Evolutionary conservation across 2,113 vertebrate species (phyloP).

Genomic region (Oncorhynchus keta): DNA sequence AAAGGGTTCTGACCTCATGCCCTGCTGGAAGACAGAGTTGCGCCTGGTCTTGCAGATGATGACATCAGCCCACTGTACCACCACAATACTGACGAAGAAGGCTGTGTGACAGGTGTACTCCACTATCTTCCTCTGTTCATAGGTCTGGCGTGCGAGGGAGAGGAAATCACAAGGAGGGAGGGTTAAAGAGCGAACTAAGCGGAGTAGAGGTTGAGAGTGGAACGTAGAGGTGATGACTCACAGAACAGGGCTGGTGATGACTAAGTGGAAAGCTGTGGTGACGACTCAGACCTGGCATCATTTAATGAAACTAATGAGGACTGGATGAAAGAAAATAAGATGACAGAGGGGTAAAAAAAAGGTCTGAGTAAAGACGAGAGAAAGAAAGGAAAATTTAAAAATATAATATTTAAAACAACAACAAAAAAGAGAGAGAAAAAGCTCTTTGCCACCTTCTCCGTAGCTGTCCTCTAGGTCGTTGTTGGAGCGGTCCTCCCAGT

Average conservation of each 20-base stretch:
- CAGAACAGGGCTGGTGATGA: too few relatives aligned
- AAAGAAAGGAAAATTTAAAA: background rate
- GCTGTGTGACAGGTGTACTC: conserved; percentile 90
- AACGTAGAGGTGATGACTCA: too few relatives aligned
- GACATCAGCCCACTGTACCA: conserved; percentile 90
- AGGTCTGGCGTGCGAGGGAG: conserved; percentile 71
- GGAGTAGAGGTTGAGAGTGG: background rate
- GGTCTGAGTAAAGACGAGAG: background rate
- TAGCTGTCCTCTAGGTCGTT: conserved; percentile 88
- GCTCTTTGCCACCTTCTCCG: too few relatives aligned
- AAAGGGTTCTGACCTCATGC: conserved; percentile 81
- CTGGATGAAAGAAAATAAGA: conserved; percentile 24
- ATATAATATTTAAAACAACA: too few relatives aligned
- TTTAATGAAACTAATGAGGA: background rate
- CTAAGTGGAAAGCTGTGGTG: too few relatives aligned
- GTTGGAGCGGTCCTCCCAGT: conserved; percentile 76
- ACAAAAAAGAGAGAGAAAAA: background rate
- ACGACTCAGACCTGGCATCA: too few relatives aligned
- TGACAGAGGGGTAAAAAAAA: background rate
- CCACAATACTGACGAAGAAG: conserved; percentile 90
- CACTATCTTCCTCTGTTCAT: conserved; percentile 89
- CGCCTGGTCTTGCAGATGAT: conserved; percentile 90
- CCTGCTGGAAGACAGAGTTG: conserved; percentile 93
- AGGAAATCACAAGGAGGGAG: conserved; percentile 8
- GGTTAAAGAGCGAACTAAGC: background rate